Percentiles rank a stretch among this genome's conserved stretches.
Conservation (phyloP, 2,113 vertebrate species). For the Clinocottus analis region DNA sequence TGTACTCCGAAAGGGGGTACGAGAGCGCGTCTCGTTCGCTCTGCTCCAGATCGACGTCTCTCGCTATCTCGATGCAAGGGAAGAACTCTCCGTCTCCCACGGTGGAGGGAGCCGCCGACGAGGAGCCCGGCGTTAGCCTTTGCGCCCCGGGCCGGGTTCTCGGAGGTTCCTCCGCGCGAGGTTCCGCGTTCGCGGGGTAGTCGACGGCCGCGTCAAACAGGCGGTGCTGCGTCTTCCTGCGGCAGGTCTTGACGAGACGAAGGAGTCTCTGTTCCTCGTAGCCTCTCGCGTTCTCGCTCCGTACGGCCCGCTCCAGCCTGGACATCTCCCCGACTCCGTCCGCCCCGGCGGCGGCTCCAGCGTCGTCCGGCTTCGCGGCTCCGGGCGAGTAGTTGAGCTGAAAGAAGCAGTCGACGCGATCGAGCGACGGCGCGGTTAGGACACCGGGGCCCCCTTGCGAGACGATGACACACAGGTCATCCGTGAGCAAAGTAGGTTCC, state of each 20-base stretch:
- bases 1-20: background rate
- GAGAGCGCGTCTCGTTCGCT: background rate
- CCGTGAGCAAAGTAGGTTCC: background rate
- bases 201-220: background rate
- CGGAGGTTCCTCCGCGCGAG: too few species aligned
- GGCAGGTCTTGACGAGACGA: background rate
- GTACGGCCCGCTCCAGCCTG: background rate
- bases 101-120: background rate
- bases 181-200: background rate
- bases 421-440: too few species aligned
- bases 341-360: too few species aligned
- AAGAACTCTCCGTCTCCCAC: slow-evolving; percentile 18
- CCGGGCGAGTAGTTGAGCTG: slow-evolving; percentile 9
- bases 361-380: accelerated
- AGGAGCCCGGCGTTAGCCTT: background rate
- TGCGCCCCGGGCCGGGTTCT: too few species aligned
- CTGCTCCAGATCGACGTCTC: background rate
- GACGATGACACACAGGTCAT: background rate
- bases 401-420: background rate
- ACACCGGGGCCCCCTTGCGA: accelerated
- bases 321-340: background rate
- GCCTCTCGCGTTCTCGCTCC: background rate
- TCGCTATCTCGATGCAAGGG: background rate
- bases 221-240: background rate
- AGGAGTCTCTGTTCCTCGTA: slow-evolving; percentile 1